Conservation (phyloP, 2,113 vertebrate genomes). For the Pseudolaguvia tuberculata region DNA sequence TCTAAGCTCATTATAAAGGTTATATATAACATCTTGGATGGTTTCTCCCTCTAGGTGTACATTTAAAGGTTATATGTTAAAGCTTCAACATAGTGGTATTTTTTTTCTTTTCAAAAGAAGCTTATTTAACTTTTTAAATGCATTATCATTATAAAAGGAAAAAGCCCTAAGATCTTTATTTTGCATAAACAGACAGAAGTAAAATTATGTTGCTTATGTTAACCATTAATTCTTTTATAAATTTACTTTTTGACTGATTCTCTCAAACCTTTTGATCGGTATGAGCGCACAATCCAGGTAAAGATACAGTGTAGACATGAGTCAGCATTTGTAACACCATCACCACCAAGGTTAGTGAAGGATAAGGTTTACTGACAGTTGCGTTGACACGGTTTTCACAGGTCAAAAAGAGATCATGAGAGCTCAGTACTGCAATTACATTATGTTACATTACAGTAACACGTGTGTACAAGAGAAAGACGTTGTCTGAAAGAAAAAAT, state of each 20-base stretch:
- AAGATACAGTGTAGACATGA: neutral
- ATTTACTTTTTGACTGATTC: neutral
- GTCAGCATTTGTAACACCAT: neutral
- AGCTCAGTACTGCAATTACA: constrained; percentile 28
- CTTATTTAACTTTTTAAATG: neutral
- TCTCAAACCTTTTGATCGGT: constrained; percentile 18
- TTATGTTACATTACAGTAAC: constrained; percentile 14
- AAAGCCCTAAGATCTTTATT: no score
- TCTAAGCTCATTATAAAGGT: constrained; percentile 5
- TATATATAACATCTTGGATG: neutral
- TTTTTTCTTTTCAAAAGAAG: neutral
- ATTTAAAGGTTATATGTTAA: constrained; percentile 8
- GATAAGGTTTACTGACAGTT: constrained; percentile 28
- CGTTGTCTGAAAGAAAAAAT: neutral
- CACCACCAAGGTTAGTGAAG: constrained; percentile 5
- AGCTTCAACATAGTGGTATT: neutral
- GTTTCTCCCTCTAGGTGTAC: neutral
- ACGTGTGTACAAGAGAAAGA: constrained; percentile 15
- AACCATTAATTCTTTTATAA: no score
- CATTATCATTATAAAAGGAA: no score
- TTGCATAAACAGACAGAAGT: no score
- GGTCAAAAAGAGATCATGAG: constrained; percentile 19
- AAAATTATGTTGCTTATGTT: neutral
- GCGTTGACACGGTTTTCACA: constrained; percentile 15
- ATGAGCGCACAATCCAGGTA: constrained; percentile 2